phyloP scores from a whole-genome alignment of 2,888 invertebrate genomes.

The Eurois occulta region DNA sequence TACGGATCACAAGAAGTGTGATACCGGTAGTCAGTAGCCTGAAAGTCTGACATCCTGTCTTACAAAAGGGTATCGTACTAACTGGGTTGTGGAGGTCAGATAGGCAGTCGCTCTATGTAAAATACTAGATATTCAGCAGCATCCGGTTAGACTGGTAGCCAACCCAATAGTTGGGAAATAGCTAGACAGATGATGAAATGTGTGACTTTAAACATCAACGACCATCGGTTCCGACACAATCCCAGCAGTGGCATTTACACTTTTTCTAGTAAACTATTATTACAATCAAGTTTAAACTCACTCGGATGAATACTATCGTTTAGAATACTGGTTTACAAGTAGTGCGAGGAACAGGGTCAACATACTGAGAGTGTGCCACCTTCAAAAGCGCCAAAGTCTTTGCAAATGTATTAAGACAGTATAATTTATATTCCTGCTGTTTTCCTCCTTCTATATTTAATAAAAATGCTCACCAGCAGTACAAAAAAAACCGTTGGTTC shows the following conservation, averaged over 20 bases:
- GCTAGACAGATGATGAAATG: too few species aligned
- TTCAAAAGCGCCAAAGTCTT: background rate
- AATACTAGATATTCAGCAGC: too few species aligned
- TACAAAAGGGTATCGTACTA: too few species aligned
- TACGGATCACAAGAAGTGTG: too few species aligned
- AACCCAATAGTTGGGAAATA: too few species aligned
- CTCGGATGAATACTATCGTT: background rate
- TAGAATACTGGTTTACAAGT: background rate
- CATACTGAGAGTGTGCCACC: background rate
- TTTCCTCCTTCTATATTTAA: background rate
- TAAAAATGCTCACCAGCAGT: background rate
- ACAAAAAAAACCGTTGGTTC: background rate
- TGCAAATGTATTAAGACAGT: background rate
- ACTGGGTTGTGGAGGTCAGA: too few species aligned
- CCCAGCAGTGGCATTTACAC: background rate
- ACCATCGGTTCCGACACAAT: background rate
- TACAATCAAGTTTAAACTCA: background rate
- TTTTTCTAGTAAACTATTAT: background rate
- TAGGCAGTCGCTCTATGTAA: too few species aligned
- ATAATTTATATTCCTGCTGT: background rate
- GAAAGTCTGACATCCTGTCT: too few species aligned
- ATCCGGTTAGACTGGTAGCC: too few species aligned
- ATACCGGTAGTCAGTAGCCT: too few species aligned
- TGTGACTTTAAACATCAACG: background rate
- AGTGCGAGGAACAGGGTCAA: background rate